These are phyloP conservation scores for Sitobion miscanthi DNA, from an alignment of 1,140 invertebrate genomes.

Conservation along the genomic window DNA sequence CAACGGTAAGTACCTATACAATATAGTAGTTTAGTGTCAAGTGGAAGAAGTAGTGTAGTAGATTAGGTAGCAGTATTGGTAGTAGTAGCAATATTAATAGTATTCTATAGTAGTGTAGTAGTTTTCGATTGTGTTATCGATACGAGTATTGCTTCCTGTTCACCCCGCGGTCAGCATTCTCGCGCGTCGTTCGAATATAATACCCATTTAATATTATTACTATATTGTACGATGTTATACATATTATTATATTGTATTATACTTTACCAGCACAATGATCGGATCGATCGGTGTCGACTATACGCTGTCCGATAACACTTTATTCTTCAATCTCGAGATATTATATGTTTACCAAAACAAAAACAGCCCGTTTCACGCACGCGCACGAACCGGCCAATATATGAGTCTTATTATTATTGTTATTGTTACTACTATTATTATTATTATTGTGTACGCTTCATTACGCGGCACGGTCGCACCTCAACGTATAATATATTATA, in stretches of 20 bases:
- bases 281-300: not conserved
- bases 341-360: conserved; percentile 10
- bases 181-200: not conserved
- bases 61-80: not conserved
- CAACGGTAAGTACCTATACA: not conserved
- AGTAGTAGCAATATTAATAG: not conserved
- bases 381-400: not conserved
- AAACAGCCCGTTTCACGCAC: conserved; percentile 17
- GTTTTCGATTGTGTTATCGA: conserved; percentile 26
- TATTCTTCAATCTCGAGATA: not conserved
- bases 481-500: not conserved
- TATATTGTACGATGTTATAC: not conserved
- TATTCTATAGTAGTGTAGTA: not conserved
- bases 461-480: conserved; percentile 4
- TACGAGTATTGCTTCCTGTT: conserved; percentile 20
- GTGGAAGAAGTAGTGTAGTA: not conserved
- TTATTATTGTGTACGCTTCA: conserved; percentile 37
- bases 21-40: not conserved
- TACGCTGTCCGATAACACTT: not conserved
- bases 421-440: not conserved
- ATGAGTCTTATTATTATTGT: not conserved
- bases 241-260: not conserved
- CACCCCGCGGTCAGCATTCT: conserved; percentile 29
- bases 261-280: not conserved
- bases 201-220: not conserved